Evolutionary conservation across 2,113 vertebrate genomes (phyloP).

Genomic region (Ptilonorhynchus violaceus): DNA sequence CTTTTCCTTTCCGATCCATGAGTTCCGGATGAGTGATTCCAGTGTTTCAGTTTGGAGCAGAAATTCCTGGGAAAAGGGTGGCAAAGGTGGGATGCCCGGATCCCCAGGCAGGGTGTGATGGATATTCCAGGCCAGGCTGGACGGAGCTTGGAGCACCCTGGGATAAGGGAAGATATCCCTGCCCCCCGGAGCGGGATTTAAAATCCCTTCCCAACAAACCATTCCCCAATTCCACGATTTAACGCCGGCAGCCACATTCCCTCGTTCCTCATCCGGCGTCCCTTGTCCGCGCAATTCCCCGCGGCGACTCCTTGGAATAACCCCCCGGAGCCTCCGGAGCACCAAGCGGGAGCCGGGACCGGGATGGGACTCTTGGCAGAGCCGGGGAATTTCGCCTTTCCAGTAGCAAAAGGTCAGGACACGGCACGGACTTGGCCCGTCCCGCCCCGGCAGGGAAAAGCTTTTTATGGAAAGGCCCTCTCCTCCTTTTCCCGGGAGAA

Average conservation of each 20-base stretch:
- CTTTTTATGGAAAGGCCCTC: slow-evolving; percentile 15
- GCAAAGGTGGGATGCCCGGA: neutral
- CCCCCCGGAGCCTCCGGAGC: neutral
- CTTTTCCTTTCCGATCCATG: neutral
- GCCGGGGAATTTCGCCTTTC: neutral
- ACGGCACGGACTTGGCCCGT: neutral
- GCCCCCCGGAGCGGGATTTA: neutral
- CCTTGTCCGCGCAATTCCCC: neutral
- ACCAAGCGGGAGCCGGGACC: neutral
- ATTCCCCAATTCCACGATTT: rapidly evolving
- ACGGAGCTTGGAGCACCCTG: neutral
- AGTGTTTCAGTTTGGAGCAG: neutral
- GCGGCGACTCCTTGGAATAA: neutral
- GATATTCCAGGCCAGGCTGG: no score
- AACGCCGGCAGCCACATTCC: neutral
- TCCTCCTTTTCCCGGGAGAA: neutral
- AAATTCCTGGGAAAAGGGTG: neutral
- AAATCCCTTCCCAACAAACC: neutral
- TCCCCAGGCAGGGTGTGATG: neutral
- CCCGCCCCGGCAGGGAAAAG: neutral
- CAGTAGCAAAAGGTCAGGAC: slow-evolving; percentile 59
- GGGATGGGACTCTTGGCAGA: neutral
- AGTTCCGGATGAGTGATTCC: neutral
- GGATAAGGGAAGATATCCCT: neutral
- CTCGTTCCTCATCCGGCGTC: neutral